phyloP scores from a whole-genome alignment of 2,797 vertebrate genomes.

The Spinus pinus region DNA sequence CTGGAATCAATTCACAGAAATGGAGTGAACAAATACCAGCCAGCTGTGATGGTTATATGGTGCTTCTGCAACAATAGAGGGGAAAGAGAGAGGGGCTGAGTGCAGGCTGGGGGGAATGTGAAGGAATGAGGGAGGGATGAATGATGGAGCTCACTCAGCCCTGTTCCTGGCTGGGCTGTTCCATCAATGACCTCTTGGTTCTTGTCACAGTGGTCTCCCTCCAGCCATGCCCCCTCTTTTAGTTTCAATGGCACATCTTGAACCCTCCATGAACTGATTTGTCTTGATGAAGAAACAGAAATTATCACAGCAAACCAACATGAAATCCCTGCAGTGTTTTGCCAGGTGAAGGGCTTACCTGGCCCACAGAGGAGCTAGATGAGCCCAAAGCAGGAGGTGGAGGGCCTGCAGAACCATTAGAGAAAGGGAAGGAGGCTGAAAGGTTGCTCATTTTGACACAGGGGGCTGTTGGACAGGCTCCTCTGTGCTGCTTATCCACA shows the following conservation, averaged over 20 bases:
- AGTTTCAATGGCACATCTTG: not conserved
- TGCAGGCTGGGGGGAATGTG: not conserved
- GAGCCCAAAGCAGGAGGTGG: not conserved
- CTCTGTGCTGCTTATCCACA: not conserved
- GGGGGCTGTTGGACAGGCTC: not conserved
- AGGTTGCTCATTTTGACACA: not conserved
- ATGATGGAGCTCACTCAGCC: not conserved
- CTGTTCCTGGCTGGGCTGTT: not conserved
- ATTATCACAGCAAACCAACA: not conserved
- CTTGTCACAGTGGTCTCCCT: not conserved
- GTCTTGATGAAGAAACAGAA: not conserved
- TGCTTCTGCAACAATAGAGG: not conserved
- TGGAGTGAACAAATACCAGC: not conserved
- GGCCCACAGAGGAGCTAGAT: not conserved
- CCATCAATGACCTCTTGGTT: not conserved
- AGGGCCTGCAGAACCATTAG: not conserved
- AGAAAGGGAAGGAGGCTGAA: not conserved
- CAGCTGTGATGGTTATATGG: rapidly evolving
- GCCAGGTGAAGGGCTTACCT: not conserved
- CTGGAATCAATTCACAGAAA: not conserved
- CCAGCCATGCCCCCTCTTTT: not conserved
- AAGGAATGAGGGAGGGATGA: not conserved
- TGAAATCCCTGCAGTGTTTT: not conserved
- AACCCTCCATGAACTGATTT: not conserved
- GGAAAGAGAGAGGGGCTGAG: too few species aligned